Conservation (phyloP, 53 echinoderm and acorn worm genomes). For the Patiria pectinifera region DNA sequence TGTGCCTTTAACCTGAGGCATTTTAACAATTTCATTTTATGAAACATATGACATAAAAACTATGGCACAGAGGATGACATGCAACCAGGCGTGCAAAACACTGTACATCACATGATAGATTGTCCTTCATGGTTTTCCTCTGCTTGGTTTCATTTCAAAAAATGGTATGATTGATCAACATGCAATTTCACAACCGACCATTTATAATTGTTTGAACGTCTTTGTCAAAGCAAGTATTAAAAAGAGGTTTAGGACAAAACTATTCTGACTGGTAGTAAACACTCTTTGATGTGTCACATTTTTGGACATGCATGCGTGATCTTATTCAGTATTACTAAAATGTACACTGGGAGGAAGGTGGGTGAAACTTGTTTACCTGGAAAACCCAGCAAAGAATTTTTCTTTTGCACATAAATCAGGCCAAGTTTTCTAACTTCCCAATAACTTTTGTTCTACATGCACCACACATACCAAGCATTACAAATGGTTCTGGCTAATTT, state of each 20-base stretch:
- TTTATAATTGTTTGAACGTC: not conserved
- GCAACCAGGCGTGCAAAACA: not conserved
- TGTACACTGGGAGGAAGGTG: no score
- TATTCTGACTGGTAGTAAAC: not conserved
- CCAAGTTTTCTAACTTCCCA: no score
- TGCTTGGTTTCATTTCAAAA: not conserved
- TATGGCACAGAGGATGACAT: not conserved
- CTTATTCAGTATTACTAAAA: not conserved
- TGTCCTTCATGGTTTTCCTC: not conserved
- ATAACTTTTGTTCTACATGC: no score
- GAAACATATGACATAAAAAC: no score
- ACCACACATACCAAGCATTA: no score
- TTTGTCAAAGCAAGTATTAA: not conserved
- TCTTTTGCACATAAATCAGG: no score
- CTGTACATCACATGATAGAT: not conserved
- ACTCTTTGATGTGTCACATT: not conserved
- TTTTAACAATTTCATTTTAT: no score
- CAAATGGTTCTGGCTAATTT: no score
- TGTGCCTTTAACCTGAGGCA: no score
- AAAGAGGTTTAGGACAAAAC: not conserved
- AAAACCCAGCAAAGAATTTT: no score
- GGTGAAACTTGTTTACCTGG: no score
- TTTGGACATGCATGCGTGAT: not conserved
- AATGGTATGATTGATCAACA: not conserved
- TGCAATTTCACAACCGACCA: not conserved